phyloP scores from a whole-genome alignment of 2,113 vertebrate species.

The Pheucticus melanocephalus region DNA sequence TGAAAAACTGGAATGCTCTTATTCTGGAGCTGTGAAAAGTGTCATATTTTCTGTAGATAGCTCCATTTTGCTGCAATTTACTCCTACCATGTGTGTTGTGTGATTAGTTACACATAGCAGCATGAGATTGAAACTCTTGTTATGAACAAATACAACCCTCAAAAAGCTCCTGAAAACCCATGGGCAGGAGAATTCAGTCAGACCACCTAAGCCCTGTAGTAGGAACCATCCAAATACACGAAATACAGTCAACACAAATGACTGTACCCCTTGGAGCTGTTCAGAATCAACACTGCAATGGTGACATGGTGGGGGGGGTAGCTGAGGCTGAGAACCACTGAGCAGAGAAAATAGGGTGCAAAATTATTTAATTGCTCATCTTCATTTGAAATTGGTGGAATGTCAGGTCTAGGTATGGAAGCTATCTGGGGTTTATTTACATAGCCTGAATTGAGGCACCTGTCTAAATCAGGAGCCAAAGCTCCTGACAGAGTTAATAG shows the following conservation, averaged over 20 bases:
- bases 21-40: background rate
- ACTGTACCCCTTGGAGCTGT: background rate
- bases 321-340: background rate
- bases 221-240: background rate
- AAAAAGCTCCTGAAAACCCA: background rate
- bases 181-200: background rate
- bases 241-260: background rate
- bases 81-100: background rate
- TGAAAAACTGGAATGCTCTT: background rate
- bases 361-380: background rate
- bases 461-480: constrained; percentile 16
- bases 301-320: background rate
- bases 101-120: background rate
- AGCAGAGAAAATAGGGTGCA: background rate
- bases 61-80: background rate
- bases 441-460: background rate
- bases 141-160: background rate
- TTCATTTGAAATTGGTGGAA: background rate
- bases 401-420: background rate
- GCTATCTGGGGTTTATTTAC: background rate
- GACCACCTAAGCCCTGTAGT: background rate
- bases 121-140: background rate
- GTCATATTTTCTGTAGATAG: background rate
- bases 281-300: background rate
- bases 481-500: background rate